Conservation (phyloP, 2,113 vertebrate species). For the Hippocampus zosterae region DNA sequence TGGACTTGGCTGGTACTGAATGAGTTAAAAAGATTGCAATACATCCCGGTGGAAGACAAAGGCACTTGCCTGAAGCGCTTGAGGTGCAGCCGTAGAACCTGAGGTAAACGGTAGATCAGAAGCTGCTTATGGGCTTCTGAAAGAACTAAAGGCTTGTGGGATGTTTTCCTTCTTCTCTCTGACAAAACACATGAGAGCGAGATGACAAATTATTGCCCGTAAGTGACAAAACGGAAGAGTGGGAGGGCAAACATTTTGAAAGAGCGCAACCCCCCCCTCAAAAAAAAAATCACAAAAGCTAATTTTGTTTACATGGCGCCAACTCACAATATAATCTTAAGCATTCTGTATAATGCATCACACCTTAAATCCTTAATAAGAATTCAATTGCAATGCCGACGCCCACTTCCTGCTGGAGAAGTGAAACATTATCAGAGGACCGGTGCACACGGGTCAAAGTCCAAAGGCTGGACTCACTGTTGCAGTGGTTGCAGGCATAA, state of each 20-base stretch:
- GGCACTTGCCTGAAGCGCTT: conserved; percentile 94
- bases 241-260: neutral
- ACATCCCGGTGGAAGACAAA: neutral
- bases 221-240: neutral
- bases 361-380: too few relatives aligned
- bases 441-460: neutral
- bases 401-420: neutral
- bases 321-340: too few relatives aligned
- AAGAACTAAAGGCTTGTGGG: conserved; percentile 91
- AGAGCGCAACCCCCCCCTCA: neutral
- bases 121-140: conserved; percentile 98
- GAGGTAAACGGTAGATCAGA: conserved; percentile 99
- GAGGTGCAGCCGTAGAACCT: conserved; percentile 98
- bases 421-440: neutral
- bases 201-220: neutral
- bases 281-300: neutral
- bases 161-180: conserved; percentile 93
- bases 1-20: too few relatives aligned
- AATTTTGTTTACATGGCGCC: neutral
- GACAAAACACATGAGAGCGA: conserved; percentile 25
- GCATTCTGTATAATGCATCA: too few relatives aligned
- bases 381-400: neutral
- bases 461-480: conserved; percentile 79
- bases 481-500: conserved; percentile 98
- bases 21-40: neutral